Percentiles rank a stretch among this genome's conserved stretches.
These are phyloP conservation scores for Dermolepida albohirtum DNA, from an alignment of 2,888 invertebrate species.

Conservation along the genomic window DNA sequence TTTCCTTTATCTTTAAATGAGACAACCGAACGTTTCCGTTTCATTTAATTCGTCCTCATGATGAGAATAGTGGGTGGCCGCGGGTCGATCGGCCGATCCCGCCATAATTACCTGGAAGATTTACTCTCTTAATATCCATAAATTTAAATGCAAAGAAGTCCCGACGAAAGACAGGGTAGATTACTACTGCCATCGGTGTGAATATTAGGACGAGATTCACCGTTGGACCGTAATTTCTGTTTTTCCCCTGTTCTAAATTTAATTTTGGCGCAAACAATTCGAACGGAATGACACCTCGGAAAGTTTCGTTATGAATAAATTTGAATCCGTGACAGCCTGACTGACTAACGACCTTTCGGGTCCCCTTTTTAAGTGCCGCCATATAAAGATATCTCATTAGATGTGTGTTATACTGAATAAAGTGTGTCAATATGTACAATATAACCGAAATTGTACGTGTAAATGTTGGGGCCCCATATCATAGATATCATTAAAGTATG, in stretches of 20 bases:
- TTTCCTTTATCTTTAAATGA: constrained; percentile 23
- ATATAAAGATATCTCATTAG: no score
- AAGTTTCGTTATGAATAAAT: no score
- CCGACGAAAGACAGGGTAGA: constrained; percentile 33
- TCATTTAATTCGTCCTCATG: constrained; percentile 28
- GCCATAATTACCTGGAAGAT: constrained; percentile 41
- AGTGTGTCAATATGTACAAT: no score
- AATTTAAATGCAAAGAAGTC: constrained; percentile 39
- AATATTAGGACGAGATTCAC: constrained; percentile 28
- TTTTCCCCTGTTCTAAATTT: constrained; percentile 27
- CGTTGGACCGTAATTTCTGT: constrained; percentile 28
- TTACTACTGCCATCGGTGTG: constrained; percentile 32
- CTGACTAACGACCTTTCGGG: no score
- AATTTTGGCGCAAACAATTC: constrained; percentile 16
- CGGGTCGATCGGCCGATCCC: constrained; percentile 1
- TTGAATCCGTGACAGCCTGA: no score
- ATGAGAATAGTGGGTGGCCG: no score
- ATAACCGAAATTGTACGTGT: no score
- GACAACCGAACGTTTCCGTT: constrained; percentile 32
- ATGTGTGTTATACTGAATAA: no score
- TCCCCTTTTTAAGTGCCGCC: no score
- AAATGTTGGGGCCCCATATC: no score
- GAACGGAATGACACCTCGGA: constrained; percentile 10
- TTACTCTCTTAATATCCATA: constrained; percentile 44
- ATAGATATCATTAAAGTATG: no score